phyloP scores from a whole-genome alignment of 2,888 invertebrate genomes.

The Endotricha flammealis region DNA sequence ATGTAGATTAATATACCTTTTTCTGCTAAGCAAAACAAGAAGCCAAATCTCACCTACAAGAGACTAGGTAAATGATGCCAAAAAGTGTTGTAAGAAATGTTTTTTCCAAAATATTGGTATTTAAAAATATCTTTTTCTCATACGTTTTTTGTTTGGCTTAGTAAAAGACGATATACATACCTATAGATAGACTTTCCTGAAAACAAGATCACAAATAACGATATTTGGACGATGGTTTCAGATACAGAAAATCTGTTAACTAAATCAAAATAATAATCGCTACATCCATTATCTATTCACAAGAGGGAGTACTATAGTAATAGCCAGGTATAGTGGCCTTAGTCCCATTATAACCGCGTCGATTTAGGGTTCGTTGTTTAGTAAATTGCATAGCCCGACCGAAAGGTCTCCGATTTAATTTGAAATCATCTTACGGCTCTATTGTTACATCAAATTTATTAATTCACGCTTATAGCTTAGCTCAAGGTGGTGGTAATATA shows the following conservation, averaged over 20 bases:
- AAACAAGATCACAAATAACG: too few species aligned
- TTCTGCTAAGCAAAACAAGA: too few species aligned
- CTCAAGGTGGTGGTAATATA: constrained; percentile 2
- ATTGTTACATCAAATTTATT: constrained; percentile 1
- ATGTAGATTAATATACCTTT: too few species aligned
- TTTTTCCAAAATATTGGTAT: too few species aligned
- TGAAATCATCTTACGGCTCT: constrained; percentile 10
- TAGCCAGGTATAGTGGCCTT: constrained; percentile 10
- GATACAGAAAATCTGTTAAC: neutral
- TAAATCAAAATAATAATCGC: constrained; percentile 4
- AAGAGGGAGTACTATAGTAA: constrained; percentile 9
- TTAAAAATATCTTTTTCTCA: too few species aligned
- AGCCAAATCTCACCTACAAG: too few species aligned
- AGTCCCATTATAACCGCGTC: constrained; percentile 14
- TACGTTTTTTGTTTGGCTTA: too few species aligned
- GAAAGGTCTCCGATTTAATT: constrained; percentile 22
- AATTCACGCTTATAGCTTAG: constrained; percentile 3
- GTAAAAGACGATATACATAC: too few species aligned
- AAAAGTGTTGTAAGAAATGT: too few species aligned
- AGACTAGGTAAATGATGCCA: too few species aligned
- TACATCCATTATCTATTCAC: constrained; percentile 9
- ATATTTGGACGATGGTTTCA: too few species aligned
- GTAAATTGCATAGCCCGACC: constrained; percentile 23
- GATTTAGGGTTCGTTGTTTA: constrained; percentile 24
- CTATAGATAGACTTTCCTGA: too few species aligned